phyloP scores from a whole-genome alignment of 2,113 vertebrate species.

The Athene noctua region DNA sequence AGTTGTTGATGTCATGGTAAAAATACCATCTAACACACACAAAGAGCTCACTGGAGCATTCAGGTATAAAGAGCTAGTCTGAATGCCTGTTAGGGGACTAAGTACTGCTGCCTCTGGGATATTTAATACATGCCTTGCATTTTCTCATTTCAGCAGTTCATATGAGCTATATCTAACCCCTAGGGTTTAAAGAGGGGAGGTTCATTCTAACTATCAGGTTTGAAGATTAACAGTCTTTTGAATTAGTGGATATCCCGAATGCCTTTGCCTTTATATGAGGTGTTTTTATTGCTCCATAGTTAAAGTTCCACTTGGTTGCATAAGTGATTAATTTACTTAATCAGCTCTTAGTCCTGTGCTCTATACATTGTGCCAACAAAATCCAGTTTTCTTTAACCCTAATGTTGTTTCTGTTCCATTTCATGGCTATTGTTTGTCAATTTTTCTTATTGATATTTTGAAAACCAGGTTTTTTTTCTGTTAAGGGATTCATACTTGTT shows the following conservation, averaged over 20 bases:
- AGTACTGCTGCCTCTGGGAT: constrained; percentile 63
- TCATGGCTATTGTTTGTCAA: background rate
- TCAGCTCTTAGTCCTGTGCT: background rate
- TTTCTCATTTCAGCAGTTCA: constrained; percentile 65
- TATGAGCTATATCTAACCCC: constrained; percentile 51
- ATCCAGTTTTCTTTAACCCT: background rate
- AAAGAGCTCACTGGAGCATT: constrained; percentile 64
- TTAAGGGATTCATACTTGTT: background rate
- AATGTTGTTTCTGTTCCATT: background rate
- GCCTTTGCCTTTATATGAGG: constrained; percentile 56
- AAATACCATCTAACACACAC: constrained; percentile 42
- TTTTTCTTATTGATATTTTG: background rate
- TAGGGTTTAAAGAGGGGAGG: constrained; percentile 52
- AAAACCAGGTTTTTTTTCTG: background rate
- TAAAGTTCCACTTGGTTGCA: constrained; percentile 59
- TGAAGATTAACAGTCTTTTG: constrained; percentile 67
- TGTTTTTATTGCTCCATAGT: constrained; percentile 59
- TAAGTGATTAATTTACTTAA: constrained; percentile 66
- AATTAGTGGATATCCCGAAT: constrained; percentile 54
- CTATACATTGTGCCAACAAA: constrained; percentile 10
- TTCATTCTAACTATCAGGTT: constrained; percentile 57
- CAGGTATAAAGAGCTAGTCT: constrained; percentile 46
- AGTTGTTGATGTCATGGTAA: constrained; percentile 51
- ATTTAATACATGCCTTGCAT: constrained; percentile 67
- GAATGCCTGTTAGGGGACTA: constrained; percentile 55